These are phyloP conservation scores for Phainopepla nitens DNA, from an alignment of 2,113 vertebrate species.

Conservation along the genomic window DNA sequence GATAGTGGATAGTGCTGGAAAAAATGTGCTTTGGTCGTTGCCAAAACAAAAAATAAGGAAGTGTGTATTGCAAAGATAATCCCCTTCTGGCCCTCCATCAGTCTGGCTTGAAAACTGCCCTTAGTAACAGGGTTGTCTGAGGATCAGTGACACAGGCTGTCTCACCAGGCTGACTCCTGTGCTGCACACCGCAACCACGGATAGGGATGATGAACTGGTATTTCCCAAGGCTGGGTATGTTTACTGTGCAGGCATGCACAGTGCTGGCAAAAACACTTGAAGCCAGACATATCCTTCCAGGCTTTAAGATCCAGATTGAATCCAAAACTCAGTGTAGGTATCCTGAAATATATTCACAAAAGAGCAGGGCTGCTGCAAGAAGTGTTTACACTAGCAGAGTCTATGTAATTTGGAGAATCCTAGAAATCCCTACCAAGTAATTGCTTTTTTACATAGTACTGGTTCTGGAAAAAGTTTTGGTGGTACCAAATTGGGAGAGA, in stretches of 20 bases:
- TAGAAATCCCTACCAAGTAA: not conserved
- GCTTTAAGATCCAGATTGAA: not conserved
- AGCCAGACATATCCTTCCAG: not conserved
- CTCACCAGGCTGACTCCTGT: not conserved
- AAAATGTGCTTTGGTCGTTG: not conserved
- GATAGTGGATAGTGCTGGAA: not conserved
- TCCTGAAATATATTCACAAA: not conserved
- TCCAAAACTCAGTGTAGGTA: not conserved
- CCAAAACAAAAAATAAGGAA: not conserved
- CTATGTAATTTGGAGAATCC: not conserved
- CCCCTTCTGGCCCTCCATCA: not conserved
- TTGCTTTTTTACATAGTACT: not conserved
- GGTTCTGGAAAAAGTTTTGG: not conserved
- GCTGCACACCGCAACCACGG: not conserved
- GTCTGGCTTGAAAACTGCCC: not conserved
- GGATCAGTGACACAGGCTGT: not conserved
- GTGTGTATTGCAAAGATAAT: not conserved
- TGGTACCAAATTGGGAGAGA: not conserved
- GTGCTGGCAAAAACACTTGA: not conserved
- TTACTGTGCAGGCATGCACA: not conserved
- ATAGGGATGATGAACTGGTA: not conserved
- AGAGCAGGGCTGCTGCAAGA: not conserved
- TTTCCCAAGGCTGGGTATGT: not conserved
- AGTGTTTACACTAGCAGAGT: not conserved
- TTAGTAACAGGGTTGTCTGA: not conserved